Evolutionary conservation across 2,113 vertebrate species (phyloP).

Genomic region (Axis porcinus): DNA sequence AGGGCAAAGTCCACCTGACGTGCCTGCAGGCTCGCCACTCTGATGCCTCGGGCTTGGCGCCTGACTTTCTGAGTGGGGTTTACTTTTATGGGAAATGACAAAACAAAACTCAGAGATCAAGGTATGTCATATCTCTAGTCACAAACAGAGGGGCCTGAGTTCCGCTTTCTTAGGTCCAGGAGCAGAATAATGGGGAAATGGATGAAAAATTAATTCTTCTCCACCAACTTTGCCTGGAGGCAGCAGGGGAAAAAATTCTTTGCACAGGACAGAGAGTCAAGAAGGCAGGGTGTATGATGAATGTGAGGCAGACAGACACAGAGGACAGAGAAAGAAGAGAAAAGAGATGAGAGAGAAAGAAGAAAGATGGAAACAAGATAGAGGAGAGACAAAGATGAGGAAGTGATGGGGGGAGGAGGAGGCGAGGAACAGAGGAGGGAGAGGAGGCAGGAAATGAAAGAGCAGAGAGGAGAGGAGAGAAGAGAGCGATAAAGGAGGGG

Average conservation of each 20-base stretch:
- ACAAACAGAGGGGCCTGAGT: constrained; percentile 15
- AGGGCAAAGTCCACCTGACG: fast-evolving
- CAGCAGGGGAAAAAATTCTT: background rate
- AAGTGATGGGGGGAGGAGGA: background rate
- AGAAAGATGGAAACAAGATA: background rate
- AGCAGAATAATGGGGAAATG: constrained; percentile 37
- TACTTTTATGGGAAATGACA: background rate
- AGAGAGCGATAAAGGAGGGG: too few relatives aligned
- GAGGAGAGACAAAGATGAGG: too few relatives aligned
- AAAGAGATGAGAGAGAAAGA: background rate
- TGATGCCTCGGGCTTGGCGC: background rate
- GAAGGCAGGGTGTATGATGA: background rate
- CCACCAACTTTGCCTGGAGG: constrained; percentile 41
- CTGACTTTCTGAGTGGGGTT: background rate
- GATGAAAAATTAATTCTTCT: constrained; percentile 66
- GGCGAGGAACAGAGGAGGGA: background rate
- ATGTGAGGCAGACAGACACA: background rate
- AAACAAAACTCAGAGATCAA: constrained; percentile 38
- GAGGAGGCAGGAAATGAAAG: background rate
- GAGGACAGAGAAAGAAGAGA: background rate
- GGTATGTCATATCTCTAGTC: background rate
- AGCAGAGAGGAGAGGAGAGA: background rate
- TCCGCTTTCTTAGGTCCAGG: background rate
- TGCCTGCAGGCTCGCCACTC: fast-evolving
- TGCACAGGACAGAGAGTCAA: background rate